Base-by-base conservation (phyloP, 2,797 vertebrate species). In the Chelidonichthys spinosus region DNA sequence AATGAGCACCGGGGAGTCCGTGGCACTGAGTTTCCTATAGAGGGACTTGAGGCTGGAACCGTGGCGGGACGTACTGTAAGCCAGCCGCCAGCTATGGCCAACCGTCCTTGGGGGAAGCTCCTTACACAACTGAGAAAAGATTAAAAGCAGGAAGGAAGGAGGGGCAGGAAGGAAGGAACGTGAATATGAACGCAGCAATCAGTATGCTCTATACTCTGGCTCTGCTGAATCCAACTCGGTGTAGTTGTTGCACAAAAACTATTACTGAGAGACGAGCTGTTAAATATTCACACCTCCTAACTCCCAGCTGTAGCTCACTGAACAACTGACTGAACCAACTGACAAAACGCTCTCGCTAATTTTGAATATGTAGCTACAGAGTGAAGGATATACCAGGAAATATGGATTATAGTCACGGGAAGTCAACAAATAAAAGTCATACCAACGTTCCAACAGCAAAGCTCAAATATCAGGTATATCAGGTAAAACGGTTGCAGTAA, bases 1-100 rank as follows among this genome's bases (percentile, higher is more conserved):
- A 10, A 96, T 72, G 2, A 96, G 91, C 6, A 87, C 87, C 2
- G 95, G 94, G 0, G 95, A 95, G 56, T 96, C 95, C 0, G 81
- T 88, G 44, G 68, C 40, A 0, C 90, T 62, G 32, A 95, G 90
- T 76, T 92, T 96, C 49, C 95, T 92, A 91, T 96, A 96, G 32
- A 96, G 94, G 13, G 90, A 93, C 82, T 95, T 95, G 74, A 96
- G 95, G 83, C 95, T 96, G 89, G 93, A 84, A 25, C 95, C 95
- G 0, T 95, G 93, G 33, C 78, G 83, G 4, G 90, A 93, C 0
- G 92, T 95, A 71, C 95, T 95, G 91, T 94, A 95, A 2, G 90
- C 39, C 70, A 96, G 86, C 65, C 85, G 90, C 95, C 95, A 96
- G 1, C 69, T 67, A 67, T 91, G 74, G 50, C 93, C 93, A 0